A percentile compares a stretch with the other conserved stretches of the same genome.
Conservation (phyloP, 2,888 invertebrate species). For the Nycteola revayana region DNA sequence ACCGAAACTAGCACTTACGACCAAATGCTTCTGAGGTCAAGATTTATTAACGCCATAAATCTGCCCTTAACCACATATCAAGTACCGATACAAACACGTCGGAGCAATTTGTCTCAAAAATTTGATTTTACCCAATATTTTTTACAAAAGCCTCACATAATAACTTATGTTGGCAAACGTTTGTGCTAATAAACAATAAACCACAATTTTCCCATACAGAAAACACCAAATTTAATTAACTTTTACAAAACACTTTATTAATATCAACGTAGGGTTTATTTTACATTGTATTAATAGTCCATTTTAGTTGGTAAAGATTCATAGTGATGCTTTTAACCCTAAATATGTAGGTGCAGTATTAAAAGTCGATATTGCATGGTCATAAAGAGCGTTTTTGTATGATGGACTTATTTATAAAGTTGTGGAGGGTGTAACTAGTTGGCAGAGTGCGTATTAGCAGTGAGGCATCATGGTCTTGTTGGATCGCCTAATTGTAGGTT, state of each 20-base stretch:
- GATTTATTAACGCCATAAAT: no score
- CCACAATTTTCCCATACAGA: conserved; percentile 55
- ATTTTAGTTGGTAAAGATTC: conserved; percentile 36
- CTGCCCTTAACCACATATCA: conserved; percentile 5
- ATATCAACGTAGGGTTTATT: conserved; percentile 18
- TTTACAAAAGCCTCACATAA: conserved; percentile 50
- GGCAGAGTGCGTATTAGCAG: conserved; percentile 71
- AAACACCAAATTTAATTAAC: conserved; percentile 17
- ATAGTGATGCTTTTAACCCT: conserved; percentile 53
- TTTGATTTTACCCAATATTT: conserved; percentile 69
- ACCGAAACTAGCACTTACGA: no score
- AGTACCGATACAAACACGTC: conserved; percentile 12
- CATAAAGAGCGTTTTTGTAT: conserved; percentile 29
- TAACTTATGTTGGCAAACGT: conserved; percentile 53
- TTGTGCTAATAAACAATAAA: conserved; percentile 72
- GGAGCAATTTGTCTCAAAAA: conserved; percentile 37
- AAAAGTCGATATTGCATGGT: conserved; percentile 18
- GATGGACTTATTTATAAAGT: conserved; percentile 15
- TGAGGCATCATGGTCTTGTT: conserved; percentile 57
- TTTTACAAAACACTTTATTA: conserved; percentile 6
- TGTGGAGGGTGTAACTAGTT: conserved; percentile 60
- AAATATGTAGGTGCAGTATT: conserved; percentile 29
- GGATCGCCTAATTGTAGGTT: conserved; percentile 76
- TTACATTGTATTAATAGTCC: conserved; percentile 17
- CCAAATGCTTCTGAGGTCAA: no score